Conservation (phyloP, 2,113 vertebrate species). For the Melanocharis versteri region DNA sequence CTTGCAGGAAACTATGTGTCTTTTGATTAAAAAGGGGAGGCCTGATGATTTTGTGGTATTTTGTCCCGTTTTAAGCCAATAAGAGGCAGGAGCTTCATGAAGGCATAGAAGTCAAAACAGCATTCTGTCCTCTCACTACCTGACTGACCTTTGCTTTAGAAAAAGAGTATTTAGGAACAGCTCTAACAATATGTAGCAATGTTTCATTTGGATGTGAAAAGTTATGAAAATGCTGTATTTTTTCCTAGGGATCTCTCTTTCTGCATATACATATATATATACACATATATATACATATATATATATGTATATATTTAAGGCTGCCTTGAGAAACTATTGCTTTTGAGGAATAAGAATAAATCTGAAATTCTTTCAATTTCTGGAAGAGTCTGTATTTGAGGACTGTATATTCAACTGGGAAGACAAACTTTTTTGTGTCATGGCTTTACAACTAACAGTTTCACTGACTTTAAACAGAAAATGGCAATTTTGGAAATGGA, state of each 20-base stretch:
- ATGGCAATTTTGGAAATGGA: neutral
- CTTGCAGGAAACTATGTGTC: slow-evolving; percentile 1
- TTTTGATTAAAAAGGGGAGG: slow-evolving; percentile 50
- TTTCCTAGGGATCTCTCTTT: neutral
- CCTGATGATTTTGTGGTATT: slow-evolving; percentile 32
- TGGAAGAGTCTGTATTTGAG: neutral
- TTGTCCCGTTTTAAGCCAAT: slow-evolving; percentile 43
- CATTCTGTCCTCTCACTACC: neutral
- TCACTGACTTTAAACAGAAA: neutral
- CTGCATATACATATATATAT: neutral
- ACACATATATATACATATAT: neutral
- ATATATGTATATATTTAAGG: neutral
- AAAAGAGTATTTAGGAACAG: slow-evolving; percentile 1
- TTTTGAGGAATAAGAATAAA: neutral
- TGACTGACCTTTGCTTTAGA: neutral
- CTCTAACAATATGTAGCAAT: neutral
- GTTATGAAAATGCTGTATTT: neutral
- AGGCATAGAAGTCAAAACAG: neutral
- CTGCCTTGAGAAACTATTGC: slow-evolving; percentile 37
- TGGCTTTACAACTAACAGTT: neutral
- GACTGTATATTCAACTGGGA: neutral
- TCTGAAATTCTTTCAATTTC: neutral
- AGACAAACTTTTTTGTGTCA: neutral
- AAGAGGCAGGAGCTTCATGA: slow-evolving; percentile 28
- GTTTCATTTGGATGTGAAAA: neutral